phyloP scores from a whole-genome alignment of 2,888 invertebrate genomes.

The Lutraria lutraria region DNA sequence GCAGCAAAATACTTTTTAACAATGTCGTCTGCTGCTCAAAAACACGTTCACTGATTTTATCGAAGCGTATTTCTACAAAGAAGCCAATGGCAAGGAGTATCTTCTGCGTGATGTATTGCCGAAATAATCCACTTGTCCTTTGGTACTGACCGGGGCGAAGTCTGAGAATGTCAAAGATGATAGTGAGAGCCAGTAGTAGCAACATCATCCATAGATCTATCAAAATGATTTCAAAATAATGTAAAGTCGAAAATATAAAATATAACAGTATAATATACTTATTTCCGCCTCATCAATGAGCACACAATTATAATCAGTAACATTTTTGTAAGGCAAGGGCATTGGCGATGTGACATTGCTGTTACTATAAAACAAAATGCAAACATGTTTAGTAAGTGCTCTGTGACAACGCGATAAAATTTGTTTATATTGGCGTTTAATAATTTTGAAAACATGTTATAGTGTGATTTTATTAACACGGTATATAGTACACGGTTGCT shows the following conservation, averaged over 20 bases:
- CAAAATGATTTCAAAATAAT: too few species aligned
- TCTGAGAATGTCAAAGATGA: conserved; percentile 43
- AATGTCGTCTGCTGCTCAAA: conserved; percentile 49
- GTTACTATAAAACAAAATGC: too few species aligned
- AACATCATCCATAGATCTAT: conserved; percentile 11
- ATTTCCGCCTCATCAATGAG: too few species aligned
- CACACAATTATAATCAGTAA: not conserved
- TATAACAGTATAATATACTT: not conserved
- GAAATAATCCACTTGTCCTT: not conserved
- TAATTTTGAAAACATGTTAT: too few species aligned
- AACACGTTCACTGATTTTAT: conserved; percentile 40
- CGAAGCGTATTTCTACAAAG: conserved; percentile 42
- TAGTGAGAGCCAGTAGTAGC: not conserved
- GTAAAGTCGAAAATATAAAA: not conserved
- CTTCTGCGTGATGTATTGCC: conserved; percentile 52
- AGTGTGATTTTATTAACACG: too few species aligned
- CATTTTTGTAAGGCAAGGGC: not conserved
- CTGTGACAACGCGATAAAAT: too few species aligned
- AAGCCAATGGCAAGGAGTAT: conserved; percentile 41
- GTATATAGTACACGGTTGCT: too few species aligned
- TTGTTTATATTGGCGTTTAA: too few species aligned
- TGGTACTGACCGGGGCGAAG: conserved; percentile 48
- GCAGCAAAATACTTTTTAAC: conserved; percentile 43
- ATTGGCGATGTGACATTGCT: too few species aligned
- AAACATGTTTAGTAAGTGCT: too few species aligned